Evolutionary conservation across 2,797 vertebrate species (phyloP).

Genomic region (Mareca penelope): DNA sequence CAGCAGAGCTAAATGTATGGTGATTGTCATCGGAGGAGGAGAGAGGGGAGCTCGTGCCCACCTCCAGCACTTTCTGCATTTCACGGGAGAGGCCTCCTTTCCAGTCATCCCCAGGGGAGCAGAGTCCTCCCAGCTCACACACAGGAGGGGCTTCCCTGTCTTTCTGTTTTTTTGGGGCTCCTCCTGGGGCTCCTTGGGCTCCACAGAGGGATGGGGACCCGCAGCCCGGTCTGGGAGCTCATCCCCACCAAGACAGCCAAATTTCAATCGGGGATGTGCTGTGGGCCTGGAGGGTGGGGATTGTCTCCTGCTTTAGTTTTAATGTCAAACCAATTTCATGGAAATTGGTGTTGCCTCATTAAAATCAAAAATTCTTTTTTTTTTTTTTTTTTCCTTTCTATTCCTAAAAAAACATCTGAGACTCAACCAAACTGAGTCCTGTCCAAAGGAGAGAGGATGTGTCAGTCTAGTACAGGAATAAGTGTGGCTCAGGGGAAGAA

Average conservation of each 20-base stretch:
- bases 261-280: not conserved
- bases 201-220: not conserved
- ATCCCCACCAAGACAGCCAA: not conserved
- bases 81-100: not conserved
- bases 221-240: not conserved
- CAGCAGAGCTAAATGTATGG: accelerated
- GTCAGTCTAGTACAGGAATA: conserved; percentile 21
- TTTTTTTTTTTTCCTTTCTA: not conserved
- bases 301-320: not conserved
- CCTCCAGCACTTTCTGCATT: not conserved
- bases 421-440: not conserved
- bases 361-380: not conserved
- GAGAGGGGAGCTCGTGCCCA: not conserved
- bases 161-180: not conserved
- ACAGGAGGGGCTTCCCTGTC: not conserved
- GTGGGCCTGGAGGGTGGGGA: no score
- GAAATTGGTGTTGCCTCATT: not conserved
- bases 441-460: not conserved
- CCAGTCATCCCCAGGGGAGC: not conserved
- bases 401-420: not conserved
- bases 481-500: conserved; percentile 44
- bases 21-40: not conserved
- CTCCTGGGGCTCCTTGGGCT: not conserved
- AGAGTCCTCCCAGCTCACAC: not conserved
- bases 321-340: not conserved